Evolutionary conservation across 1,140 invertebrate species (phyloP), one percentile per base, ranked within the genome.

Genomic region (Doryteuthis pealeii): DNA sequence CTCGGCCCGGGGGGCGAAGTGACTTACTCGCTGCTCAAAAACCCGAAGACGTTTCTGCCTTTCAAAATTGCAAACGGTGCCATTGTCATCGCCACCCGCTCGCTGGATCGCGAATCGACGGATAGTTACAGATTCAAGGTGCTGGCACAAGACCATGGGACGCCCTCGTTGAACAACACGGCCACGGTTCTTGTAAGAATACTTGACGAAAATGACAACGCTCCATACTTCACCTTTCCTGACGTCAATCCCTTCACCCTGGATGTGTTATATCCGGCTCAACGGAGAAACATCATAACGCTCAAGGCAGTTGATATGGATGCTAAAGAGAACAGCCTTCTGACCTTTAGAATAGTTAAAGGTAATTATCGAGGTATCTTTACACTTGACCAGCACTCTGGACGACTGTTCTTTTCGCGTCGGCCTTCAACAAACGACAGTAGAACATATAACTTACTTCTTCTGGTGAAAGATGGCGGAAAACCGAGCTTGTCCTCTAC

Each of bases 11-110:
- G 77, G 49, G 71, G 72, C 8, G 49, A 58, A 95, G 96, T 45
- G 90, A 95, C 76, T 93, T 98, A 73, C 91, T 92, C 85, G 96
- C 95, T 31, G 93, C 92, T 83, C 91, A 91, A 78, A 91, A 94
- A 10, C 26, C 5, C 22, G 18, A 58, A 58, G 18, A 18, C 18
- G 10, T 2, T 58, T 58, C 77, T 82, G 0, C 77, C 76, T 12
- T 66, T 45, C 40, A 43, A 79, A 30, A 65, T 74, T 32, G 75
- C 72, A 18, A 74, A 77, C 33, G 75, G 73, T 26, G 75, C 76
- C 69, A 78, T 78, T 68, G 74, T 82, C 12, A 69, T 77, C 15
- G 74, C 80, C 30, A 77, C 74, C 43, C 62, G 43, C 14, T 2
- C 70, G 6, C 69, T 82, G 28, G 79, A 82, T 73, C 70, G 77